phyloP scores from a whole-genome alignment of 2,888 invertebrate genomes.

The Eupithecia insigniata region DNA sequence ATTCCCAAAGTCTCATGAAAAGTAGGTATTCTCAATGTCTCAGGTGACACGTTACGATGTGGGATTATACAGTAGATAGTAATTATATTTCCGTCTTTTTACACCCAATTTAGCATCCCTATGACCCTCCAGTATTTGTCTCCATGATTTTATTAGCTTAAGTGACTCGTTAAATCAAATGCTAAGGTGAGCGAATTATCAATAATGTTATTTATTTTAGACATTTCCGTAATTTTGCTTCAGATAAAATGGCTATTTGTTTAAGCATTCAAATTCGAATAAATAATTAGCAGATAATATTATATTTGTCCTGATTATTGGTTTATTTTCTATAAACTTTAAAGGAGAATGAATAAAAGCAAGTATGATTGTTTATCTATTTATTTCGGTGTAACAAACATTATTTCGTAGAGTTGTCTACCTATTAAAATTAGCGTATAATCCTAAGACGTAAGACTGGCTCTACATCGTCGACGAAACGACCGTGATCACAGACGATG shows the following conservation, averaged over 20 bases:
- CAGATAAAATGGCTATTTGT: conserved; percentile 18
- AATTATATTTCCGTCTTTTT: conserved; percentile 13
- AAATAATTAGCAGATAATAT: neutral
- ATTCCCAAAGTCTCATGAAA: too few relatives aligned
- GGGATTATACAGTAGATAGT: neutral
- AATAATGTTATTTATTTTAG: conserved; percentile 26
- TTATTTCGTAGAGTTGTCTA: conserved; percentile 72
- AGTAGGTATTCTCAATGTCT: too few relatives aligned
- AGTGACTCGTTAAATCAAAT: conserved; percentile 44
- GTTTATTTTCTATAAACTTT: neutral
- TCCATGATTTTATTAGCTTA: conserved; percentile 59
- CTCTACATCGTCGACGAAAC: conserved; percentile 55
- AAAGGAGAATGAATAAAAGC: conserved; percentile 47
- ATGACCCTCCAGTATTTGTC: conserved; percentile 44
- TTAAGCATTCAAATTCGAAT: neutral
- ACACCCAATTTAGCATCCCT: neutral
- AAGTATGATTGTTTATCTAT: conserved; percentile 67
- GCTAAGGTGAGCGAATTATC: conserved; percentile 33
- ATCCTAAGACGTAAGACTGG: conserved; percentile 55
- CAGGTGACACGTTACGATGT: too few relatives aligned
- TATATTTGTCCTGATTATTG: neutral
- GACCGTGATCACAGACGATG: conserved; percentile 44
- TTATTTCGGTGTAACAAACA: conserved; percentile 82
- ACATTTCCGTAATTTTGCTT: conserved; percentile 21
- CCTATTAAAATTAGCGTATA: conserved; percentile 69